These are phyloP conservation scores for Schizotus pectinicornis DNA, from an alignment of 2,888 invertebrate species.

Conservation along the genomic window DNA sequence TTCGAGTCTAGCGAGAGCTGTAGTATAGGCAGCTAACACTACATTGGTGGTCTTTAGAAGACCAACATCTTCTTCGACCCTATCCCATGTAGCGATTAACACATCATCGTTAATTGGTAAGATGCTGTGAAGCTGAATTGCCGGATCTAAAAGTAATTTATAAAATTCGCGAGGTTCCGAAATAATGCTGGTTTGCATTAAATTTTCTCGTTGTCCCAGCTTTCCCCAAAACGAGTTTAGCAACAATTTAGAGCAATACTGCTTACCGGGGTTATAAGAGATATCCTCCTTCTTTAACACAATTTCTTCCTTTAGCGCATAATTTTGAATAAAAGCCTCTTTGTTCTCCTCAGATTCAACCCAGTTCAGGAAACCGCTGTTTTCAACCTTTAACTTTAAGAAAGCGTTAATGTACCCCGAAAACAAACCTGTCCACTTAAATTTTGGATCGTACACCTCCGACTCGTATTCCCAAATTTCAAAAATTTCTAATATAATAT, in stretches of 20 bases:
- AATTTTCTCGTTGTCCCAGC: constrained; percentile 40
- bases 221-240: constrained; percentile 43
- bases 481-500: background rate
- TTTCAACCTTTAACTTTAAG: constrained; percentile 36
- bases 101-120: constrained; percentile 19
- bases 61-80: constrained; percentile 28
- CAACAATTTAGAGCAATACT: constrained; percentile 37
- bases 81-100: constrained; percentile 7
- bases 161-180: constrained; percentile 23
- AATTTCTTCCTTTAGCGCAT: constrained; percentile 32
- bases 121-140: constrained; percentile 29
- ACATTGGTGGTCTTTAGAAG: constrained; percentile 36
- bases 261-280: constrained; percentile 33
- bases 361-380: background rate
- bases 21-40: constrained; percentile 46
- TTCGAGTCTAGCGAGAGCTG: constrained; percentile 44
- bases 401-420: constrained; percentile 39
- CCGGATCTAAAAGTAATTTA: constrained; percentile 30
- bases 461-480: constrained; percentile 1
- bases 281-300: constrained; percentile 22
- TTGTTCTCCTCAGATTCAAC: constrained; percentile 5
- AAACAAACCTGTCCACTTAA: constrained; percentile 36
- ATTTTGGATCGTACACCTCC: background rate
- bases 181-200: constrained; percentile 32
- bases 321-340: constrained; percentile 25